Conservation (phyloP, 1,140 invertebrate genomes). For the Myzus persicae region DNA sequence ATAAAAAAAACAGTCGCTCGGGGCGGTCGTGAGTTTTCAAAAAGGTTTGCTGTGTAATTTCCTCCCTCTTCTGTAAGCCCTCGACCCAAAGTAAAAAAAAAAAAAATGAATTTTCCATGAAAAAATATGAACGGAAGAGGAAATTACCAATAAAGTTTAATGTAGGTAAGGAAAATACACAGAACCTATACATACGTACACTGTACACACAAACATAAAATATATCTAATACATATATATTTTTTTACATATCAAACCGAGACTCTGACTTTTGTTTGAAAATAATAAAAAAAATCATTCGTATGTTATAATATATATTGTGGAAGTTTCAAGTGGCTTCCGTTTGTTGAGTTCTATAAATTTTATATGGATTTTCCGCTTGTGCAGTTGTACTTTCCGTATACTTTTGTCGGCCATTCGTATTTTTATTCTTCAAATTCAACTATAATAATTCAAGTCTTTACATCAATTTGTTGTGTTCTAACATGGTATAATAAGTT, state of each 20-base stretch:
- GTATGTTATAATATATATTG: constrained; percentile 42
- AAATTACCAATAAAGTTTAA: constrained; percentile 31
- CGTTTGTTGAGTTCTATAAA: not conserved
- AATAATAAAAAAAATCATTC: constrained; percentile 30
- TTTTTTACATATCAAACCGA: constrained; percentile 26
- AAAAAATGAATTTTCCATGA: not conserved
- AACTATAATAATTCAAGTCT: not conserved
- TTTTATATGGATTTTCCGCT: not conserved
- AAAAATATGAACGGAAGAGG: constrained; percentile 10
- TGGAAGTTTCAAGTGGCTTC: constrained; percentile 39
- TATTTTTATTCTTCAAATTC: not conserved
- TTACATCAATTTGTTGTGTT: not conserved
- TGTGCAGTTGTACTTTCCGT: not conserved
- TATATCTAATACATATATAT: constrained; percentile 25
- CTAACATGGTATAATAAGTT: not conserved
- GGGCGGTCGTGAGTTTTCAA: constrained; percentile 17
- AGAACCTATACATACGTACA: not conserved
- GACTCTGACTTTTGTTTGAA: constrained; percentile 14
- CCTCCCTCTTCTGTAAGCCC: not conserved
- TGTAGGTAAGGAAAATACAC: not conserved
- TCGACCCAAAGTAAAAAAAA: not conserved
- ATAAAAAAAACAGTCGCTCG: constrained; percentile 17
- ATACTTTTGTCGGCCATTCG: not conserved
- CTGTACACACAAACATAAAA: constrained; percentile 4
- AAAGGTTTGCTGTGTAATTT: constrained; percentile 4